phyloP scores from a whole-genome alignment of 1,140 invertebrate genomes.

The Atta texana region DNA sequence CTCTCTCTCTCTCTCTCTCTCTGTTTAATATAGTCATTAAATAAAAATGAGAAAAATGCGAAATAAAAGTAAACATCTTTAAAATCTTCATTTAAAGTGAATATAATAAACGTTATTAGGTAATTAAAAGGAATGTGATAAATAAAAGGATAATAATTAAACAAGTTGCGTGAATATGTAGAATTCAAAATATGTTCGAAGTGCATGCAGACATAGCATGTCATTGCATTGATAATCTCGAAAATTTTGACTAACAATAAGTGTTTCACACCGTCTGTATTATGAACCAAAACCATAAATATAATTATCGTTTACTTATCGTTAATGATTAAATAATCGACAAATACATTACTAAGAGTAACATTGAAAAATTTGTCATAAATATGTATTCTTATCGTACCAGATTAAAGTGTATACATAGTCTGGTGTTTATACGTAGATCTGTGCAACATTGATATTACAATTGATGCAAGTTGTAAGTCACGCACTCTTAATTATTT shows the following conservation, averaged over 20 bases:
- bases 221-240: constrained; percentile 9
- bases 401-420: constrained; percentile 23
- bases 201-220: not conserved
- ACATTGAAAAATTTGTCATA: constrained; percentile 24
- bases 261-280: not conserved
- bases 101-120: not conserved
- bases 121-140: not conserved
- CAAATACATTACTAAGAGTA: not conserved
- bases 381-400: constrained; percentile 2
- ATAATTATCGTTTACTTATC: constrained; percentile 43
- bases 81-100: not conserved
- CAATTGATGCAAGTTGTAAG: not conserved
- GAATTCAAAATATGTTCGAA: not conserved
- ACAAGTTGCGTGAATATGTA: not conserved
- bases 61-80: not conserved
- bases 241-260: constrained; percentile 9
- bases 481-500: not conserved
- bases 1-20: too few relatives aligned
- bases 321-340: constrained; percentile 17
- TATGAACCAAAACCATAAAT: constrained; percentile 28
- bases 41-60: not conserved
- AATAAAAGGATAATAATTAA: not conserved
- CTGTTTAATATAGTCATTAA: not conserved
- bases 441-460: not conserved
- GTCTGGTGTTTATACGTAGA: not conserved